Evolutionary conservation across 1,140 invertebrate genomes (phyloP).

Genomic region (Araneus ventricosus): DNA sequence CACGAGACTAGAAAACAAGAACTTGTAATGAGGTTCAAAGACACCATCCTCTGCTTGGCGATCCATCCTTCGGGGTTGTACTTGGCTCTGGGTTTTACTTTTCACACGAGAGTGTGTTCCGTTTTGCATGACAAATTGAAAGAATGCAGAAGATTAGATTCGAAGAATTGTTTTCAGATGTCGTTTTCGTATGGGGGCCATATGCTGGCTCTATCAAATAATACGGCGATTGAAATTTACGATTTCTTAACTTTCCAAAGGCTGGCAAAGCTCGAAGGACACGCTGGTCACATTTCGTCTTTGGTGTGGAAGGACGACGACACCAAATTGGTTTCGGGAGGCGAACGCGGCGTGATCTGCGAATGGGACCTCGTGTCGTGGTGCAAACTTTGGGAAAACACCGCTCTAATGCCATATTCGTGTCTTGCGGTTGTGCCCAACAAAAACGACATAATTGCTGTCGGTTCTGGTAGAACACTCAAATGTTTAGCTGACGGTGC

Average conservation of each 20-base stretch:
- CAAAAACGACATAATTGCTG: neutral
- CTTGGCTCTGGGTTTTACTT: neutral
- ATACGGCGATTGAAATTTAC: slow-evolving; percentile 22
- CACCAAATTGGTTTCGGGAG: slow-evolving; percentile 24
- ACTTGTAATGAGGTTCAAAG: slow-evolving; percentile 12
- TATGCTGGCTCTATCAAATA: neutral
- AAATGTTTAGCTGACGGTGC: neutral
- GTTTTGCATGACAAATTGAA: neutral
- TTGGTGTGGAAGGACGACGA: slow-evolving; percentile 50
- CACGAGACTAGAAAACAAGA: slow-evolving; percentile 45
- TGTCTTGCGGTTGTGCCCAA: neutral
- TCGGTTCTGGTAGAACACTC: neutral
- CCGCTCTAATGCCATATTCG: neutral
- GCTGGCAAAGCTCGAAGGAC: slow-evolving; percentile 42
- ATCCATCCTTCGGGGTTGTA: slow-evolving; percentile 64
- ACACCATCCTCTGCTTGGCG: neutral
- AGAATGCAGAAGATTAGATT: neutral
- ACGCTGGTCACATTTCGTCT: slow-evolving; percentile 22
- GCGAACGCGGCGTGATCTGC: slow-evolving; percentile 48
- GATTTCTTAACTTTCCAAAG: slow-evolving; percentile 14
- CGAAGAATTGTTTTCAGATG: neutral
- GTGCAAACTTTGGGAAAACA: slow-evolving; percentile 58
- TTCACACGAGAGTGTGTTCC: slow-evolving; percentile 5
- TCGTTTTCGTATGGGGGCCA: slow-evolving; percentile 48
- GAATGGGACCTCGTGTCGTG: slow-evolving; percentile 43